Evolutionary conservation across 2,113 vertebrate genomes (phyloP).

Genomic region (Myotis lucifugus): DNA sequence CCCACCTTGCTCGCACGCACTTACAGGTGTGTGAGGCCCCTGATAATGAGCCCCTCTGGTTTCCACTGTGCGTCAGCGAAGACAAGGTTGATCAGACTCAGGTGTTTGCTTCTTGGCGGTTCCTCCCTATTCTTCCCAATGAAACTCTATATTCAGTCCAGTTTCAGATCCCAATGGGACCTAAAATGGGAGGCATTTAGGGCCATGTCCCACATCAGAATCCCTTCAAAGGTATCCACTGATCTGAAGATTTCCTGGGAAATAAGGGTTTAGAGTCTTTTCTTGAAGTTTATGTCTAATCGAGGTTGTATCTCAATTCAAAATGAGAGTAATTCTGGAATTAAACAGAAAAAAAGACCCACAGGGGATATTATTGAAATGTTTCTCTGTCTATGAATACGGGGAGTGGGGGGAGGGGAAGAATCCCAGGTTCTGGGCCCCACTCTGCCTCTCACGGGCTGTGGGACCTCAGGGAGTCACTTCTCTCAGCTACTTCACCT

Average conservation of each 20-base stretch:
- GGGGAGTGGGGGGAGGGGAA: background rate
- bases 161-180: background rate
- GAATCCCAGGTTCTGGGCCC: background rate
- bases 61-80: background rate
- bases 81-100: background rate
- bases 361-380: background rate
- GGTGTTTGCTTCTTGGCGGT: background rate
- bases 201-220: background rate
- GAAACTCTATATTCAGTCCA: background rate
- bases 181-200: background rate
- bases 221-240: background rate
- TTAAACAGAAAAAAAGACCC: background rate
- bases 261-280: background rate
- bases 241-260: conserved; percentile 14
- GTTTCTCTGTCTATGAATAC: background rate
- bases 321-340: background rate
- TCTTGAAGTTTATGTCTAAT: background rate
- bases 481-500: background rate
- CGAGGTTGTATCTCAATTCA: background rate
- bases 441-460: background rate
- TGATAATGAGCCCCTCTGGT: background rate
- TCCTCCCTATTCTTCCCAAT: background rate
- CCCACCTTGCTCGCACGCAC: accelerated
- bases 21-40: background rate
- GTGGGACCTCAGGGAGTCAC: background rate